Base-by-base conservation (phyloP, 1,140 invertebrate genomes). In the Formica selysi region DNA sequence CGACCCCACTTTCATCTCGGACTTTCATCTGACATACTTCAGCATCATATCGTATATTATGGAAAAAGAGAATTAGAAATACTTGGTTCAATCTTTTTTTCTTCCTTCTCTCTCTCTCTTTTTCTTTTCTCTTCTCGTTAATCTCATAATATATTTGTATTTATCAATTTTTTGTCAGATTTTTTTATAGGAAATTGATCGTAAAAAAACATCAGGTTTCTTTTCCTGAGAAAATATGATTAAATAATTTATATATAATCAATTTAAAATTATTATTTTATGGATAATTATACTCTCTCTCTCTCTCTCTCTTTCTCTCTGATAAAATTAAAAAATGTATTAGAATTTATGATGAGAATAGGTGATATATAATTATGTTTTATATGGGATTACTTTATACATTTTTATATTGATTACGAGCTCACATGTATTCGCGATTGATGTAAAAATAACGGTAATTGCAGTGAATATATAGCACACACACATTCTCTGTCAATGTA, bases 11-110 rank as follows among this genome's bases (percentile, higher is more conserved):
- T 81, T 81, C 79, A 81, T 81, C 79, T 44, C 67, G 36, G 78
- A 81, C 79, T 81, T 81, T 81, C 79, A 81, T 81, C 79, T 81
- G 67, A 73, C 79, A 81, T 26, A 81, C 79, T 81, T 81, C 1
- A 44, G 6, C 26, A 51, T 41, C 67, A 54, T 44, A 71, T 80
- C 44, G 7, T 32, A n/a, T n/a, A 62, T 41, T 22, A 6, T 7
- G 57, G 29, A 59, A 44, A 54, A 38, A 80, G n/a, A 11, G 54
- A 59, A n/a, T 44, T n/a, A n/a, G 1, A 22, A 59, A 81, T 38
- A 70, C n/a, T 29, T 29, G 36, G 8, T 70, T 41, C 64, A 38
- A n/a, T 13, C 64, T 80, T 62, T 19, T 36, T 48, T 51, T 48
- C 36, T 7, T 13, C 22, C 22, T 22, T 22, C 22, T 22, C 22